Percentiles rank a stretch among this genome's conserved stretches.
phyloP scores from a whole-genome alignment of 2,113 vertebrate species.

The Gadus macrocephalus region DNA sequence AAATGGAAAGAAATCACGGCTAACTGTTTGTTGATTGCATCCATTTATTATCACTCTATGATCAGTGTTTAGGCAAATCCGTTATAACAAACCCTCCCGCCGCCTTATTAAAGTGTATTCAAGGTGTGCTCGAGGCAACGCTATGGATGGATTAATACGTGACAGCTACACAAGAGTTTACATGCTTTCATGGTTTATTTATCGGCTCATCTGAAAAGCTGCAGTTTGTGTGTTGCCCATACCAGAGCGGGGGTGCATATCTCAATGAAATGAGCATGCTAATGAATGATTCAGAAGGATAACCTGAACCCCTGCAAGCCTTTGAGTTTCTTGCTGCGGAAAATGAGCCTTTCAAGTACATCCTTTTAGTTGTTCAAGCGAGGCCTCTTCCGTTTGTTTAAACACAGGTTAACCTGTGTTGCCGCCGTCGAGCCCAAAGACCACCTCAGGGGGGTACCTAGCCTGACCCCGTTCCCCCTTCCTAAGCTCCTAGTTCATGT shows the following conservation, averaged over 20 bases:
- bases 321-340: constrained; percentile 44
- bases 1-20: background rate
- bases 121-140: too few relatives aligned
- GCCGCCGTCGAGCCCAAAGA: constrained; percentile 46
- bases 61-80: background rate
- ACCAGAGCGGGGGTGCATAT: constrained; percentile 23
- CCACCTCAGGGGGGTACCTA: constrained; percentile 49
- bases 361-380: constrained; percentile 28
- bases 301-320: constrained; percentile 43
- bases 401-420: constrained; percentile 63
- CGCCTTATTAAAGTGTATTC: too few relatives aligned
- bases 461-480: constrained; percentile 47
- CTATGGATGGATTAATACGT: too few relatives aligned
- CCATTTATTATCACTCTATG: constrained; percentile 8
- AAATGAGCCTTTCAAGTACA: constrained; percentile 49
- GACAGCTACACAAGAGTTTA: too few relatives aligned
- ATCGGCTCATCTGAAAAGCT: too few relatives aligned
- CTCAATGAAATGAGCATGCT: constrained; percentile 45
- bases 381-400: constrained; percentile 48
- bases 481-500: background rate
- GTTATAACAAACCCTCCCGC: too few relatives aligned
- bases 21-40: constrained; percentile 23
- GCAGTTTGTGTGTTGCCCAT: background rate
- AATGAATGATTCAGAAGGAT: constrained; percentile 59
- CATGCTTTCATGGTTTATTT: too few relatives aligned